Base-by-base conservation (phyloP, 92 coral and sea anemone genomes). In the Chrysogorgia sp. region DNA sequence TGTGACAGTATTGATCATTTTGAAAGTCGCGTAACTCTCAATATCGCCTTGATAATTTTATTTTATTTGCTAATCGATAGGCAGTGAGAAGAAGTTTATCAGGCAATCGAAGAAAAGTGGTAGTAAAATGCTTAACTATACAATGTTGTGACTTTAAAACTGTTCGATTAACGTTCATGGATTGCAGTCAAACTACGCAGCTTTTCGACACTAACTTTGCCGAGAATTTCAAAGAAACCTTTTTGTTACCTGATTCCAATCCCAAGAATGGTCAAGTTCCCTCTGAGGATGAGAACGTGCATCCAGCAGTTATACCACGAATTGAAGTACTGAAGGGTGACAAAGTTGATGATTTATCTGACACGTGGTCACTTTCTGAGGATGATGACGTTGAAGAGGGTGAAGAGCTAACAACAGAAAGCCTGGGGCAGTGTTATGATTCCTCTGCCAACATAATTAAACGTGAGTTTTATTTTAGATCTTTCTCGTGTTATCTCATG, bases 141-240 rank as follows among this genome's bases (percentile, higher is more conserved):
- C 87, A 80, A 6, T 93, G 98, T 68, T 90, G 93, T 87, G 98
- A 93, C 69, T 93, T 93, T 84, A 90, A 97, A 41, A 87, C 88
- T 24, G 85, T 93, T 57, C 96, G 86, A 34, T 75, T 93, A 30
- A 93, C 92, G n/a, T 93, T 93, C 87, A 89, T 93, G 94, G 90
- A 89, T 61, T 88, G 84, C 40, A 90, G 82, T 29, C 92, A 90
- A 35, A 84, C 91, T 34, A 64, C 84, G 24, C 87, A 85, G 75
- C 60, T 83, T 30, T 32, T 86, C 47, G 84, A 82, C 84, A n/a
- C n/a, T n/a, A 69, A 41, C 24, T 58, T 31, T 41, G 34, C 76
- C 3, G 76, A 48, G 23, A 69, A 34, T 21, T 58, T 69, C 10
- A 47, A 49, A 31, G 26, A 47, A n/a, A 45, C 76, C 3, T 26